These are phyloP conservation scores for Sebastes fasciatus DNA, from an alignment of 2,113 vertebrate genomes.

Conservation along the genomic window DNA sequence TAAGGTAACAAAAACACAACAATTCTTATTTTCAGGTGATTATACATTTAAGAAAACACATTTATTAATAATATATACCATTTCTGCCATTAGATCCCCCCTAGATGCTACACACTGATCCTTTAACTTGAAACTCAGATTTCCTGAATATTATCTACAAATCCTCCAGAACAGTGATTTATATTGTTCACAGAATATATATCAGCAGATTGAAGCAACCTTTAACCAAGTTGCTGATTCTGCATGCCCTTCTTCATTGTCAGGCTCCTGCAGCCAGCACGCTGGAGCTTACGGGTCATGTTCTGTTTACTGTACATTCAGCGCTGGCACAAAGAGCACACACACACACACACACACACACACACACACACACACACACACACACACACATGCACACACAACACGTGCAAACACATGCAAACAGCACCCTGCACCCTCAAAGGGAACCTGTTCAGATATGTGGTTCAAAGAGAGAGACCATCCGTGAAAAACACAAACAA, in stretches of 20 bases:
- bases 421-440: constrained; percentile 10
- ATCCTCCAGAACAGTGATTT: not conserved
- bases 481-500: constrained; percentile 48
- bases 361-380: not conserved
- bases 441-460: constrained; percentile 26
- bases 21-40: no score
- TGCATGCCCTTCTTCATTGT: not conserved
- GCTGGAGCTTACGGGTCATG: not conserved
- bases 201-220: not conserved
- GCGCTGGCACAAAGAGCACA: constrained; percentile 13
- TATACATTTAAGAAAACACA: no score
- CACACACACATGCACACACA: not conserved
- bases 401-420: constrained; percentile 22
- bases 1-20: no score
- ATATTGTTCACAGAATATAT: not conserved
- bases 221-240: constrained; percentile 8
- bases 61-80: no score
- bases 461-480: constrained; percentile 16
- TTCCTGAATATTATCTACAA: not conserved
- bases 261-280: constrained; percentile 4
- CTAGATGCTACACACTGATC: no score
- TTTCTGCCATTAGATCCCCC: no score
- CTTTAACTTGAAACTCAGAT: not conserved
- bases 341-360: constrained; percentile 1
- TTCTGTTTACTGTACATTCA: constrained; percentile 52